Evolutionary conservation across 2,113 vertebrate species (phyloP), one percentile per base, ranked within the genome.

Genomic region (Labeo catla): DNA sequence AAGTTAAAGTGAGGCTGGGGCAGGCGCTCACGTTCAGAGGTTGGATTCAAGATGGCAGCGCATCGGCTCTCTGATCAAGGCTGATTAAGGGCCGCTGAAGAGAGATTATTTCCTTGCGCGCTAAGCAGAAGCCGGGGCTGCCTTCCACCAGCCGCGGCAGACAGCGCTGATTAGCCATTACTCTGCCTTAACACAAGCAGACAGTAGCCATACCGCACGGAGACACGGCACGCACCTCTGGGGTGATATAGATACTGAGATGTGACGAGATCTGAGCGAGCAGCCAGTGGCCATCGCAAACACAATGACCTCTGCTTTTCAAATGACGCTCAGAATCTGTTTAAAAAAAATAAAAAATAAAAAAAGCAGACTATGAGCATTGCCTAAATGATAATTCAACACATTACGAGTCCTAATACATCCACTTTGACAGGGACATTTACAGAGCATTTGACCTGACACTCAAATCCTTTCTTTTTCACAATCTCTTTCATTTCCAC

Each of bases 11-110:
- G 92, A 94, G 93, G 84, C 85, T 86, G 89, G 76, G 83, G 88
- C 88, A 91, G 92, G 88, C 93, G 90, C 89, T 91, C 91, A 89
- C 70, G 88, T 86, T 87, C 90, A 83, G 85, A 90, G 80, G 87
- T 91, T 90, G 90, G 87, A 95, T 94, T 89, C 84, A 91, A 93
- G 92, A 90, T 92, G 94, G 92, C 94, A 94, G 91, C 72, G 90
- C 92, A 91, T 90, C 92, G 92, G 92, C 91, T 89, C 93, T 91
- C 91, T 90, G 90, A 93, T 95, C 93, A 92, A 90, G 84, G 90
- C 88, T 91, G 91, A 94, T 95, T 95, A 95, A 86, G 76, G 72
- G 66, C 87, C 63, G 87, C 78, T 68, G 54, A 68, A 43, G 87
- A 82, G 81, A 92, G 88, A 89, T 89, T 87, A 89, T 91, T 84